phyloP scores from a whole-genome alignment of 2,113 vertebrate species.

The Nanorana parkeri region DNA sequence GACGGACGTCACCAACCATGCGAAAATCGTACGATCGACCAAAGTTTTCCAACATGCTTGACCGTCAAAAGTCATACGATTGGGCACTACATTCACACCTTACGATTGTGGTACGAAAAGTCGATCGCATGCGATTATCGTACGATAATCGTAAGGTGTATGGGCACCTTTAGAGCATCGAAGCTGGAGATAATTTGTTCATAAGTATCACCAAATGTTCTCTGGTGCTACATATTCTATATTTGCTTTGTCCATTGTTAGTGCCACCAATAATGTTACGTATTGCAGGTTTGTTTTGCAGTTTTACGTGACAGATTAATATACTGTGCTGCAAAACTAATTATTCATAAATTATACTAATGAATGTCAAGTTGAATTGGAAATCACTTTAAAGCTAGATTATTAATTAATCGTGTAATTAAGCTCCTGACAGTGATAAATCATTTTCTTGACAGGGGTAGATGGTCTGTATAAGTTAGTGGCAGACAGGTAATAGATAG shows the following conservation, averaged over 20 bases:
- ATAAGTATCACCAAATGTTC: too few relatives aligned
- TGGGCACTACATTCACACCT: too few relatives aligned
- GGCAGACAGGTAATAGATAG: constrained; percentile 92
- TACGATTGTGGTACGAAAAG: too few relatives aligned
- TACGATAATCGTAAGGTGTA: too few relatives aligned
- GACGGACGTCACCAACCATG: too few relatives aligned
- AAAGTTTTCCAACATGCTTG: too few relatives aligned
- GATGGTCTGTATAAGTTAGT: constrained; percentile 82
- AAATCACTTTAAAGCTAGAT: constrained; percentile 77
- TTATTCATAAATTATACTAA: constrained; percentile 56
- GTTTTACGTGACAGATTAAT: constrained; percentile 16
- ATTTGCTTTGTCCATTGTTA: background rate
- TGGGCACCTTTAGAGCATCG: too few relatives aligned
- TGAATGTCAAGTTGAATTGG: constrained; percentile 50
- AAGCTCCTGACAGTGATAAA: constrained; percentile 98
- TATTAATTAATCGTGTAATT: constrained; percentile 99
- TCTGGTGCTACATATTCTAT: too few relatives aligned
- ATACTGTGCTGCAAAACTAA: constrained; percentile 29
- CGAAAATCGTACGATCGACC: too few relatives aligned
- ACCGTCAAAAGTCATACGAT: too few relatives aligned
- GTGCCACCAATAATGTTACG: background rate
- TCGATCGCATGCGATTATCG: too few relatives aligned
- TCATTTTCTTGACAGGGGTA: constrained; percentile 93
- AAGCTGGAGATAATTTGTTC: too few relatives aligned
- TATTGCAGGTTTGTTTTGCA: constrained; percentile 39